These are phyloP conservation scores for Ivindomyrus marchei DNA, from an alignment of 2,113 vertebrate species.

Conservation along the genomic window DNA sequence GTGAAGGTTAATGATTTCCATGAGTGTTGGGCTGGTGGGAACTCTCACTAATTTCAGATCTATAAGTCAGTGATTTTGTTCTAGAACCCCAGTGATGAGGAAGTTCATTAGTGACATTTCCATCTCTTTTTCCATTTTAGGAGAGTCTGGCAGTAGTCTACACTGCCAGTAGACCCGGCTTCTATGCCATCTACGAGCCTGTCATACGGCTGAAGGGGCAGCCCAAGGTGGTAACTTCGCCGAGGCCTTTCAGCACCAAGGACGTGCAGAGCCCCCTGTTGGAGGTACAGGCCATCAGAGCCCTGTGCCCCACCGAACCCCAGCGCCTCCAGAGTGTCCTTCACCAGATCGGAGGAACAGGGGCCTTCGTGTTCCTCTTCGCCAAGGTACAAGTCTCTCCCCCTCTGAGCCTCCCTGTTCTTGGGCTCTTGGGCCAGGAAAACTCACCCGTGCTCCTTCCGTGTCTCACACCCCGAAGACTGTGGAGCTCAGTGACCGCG, in stretches of 20 bases:
- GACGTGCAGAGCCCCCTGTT: constrained; percentile 75
- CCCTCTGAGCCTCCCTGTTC: not conserved
- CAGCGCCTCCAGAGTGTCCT: constrained; percentile 77
- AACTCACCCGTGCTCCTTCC: not conserved
- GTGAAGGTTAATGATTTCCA: not conserved
- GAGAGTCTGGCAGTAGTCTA: constrained; percentile 85
- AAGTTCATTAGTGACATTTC: not conserved
- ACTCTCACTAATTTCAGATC: not conserved
- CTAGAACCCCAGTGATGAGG: not conserved
- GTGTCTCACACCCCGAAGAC: constrained; percentile 55
- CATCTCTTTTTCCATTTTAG: constrained; percentile 53
- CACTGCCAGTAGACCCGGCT: constrained; percentile 67
- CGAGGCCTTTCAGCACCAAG: constrained; percentile 88
- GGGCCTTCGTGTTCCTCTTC: constrained; percentile 88
- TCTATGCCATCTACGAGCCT: constrained; percentile 92
- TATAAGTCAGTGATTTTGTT: not conserved
- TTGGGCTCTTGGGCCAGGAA: not conserved
- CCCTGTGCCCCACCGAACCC: constrained; percentile 61
- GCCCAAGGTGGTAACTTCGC: constrained; percentile 70
- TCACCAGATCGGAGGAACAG: constrained; percentile 87
- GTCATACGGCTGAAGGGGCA: constrained; percentile 88
- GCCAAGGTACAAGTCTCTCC: constrained; percentile 69
- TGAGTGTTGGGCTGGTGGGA: not conserved
- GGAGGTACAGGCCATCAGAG: constrained; percentile 63
- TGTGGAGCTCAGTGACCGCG: constrained; percentile 84